Conservation (phyloP, 2,113 vertebrate species). For the Nerophis lumbriciformis region DNA sequence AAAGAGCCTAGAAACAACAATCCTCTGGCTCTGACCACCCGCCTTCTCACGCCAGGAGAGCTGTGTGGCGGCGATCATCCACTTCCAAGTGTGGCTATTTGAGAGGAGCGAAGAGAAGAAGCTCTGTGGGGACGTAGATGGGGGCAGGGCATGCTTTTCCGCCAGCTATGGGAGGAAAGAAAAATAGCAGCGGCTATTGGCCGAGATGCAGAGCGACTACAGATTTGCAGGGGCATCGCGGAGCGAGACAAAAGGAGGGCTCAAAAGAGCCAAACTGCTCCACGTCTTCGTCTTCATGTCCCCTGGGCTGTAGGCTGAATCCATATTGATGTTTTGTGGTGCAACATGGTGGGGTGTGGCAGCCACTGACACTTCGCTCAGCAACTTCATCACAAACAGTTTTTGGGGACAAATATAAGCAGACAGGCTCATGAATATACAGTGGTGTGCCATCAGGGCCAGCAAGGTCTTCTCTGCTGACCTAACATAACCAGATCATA, state of each 20-base stretch:
- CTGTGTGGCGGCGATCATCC: conserved; percentile 20
- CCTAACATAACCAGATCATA: too few relatives aligned
- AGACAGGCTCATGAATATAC: too few relatives aligned
- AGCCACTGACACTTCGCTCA: conserved; percentile 20
- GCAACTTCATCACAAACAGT: not conserved
- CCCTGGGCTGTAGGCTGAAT: conserved; percentile 27
- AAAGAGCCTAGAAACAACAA: conserved; percentile 1
- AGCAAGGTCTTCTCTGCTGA: too few relatives aligned
- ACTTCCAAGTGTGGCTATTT: conserved; percentile 23
- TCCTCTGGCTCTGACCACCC: not conserved
- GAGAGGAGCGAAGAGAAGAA: conserved; percentile 12
- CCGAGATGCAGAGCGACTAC: conserved; percentile 11
- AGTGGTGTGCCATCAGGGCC: too few relatives aligned
- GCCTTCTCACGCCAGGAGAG: conserved; percentile 6
- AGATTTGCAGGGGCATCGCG: conserved; percentile 16
- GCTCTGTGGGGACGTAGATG: conserved; percentile 23
- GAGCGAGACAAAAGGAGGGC: conserved; percentile 8
- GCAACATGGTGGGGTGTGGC: conserved; percentile 59
- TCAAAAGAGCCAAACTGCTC: conserved; percentile 36
- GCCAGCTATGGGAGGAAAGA: conserved; percentile 36
- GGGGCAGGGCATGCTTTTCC: conserved; percentile 61
- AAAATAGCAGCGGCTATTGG: not conserved
- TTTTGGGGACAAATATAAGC: not conserved
- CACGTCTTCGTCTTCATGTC: conserved; percentile 36
- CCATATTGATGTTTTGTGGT: conserved; percentile 38